Base-by-base conservation (phyloP, 2,888 invertebrate genomes). In the Mythimna pallens region DNA sequence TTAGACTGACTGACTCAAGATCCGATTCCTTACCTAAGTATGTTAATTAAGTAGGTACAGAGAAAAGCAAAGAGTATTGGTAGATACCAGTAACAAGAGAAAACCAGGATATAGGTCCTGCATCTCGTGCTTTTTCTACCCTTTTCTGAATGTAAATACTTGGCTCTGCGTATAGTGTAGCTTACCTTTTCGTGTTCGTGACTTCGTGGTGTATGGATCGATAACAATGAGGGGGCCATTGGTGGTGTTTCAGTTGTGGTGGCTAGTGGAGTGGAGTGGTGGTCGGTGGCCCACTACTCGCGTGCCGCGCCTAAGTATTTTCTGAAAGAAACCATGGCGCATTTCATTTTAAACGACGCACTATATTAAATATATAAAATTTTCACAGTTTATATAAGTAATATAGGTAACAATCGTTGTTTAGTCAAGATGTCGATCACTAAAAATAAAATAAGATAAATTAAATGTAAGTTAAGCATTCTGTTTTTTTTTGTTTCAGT, bases 181-280 rank as follows among this genome's bases (percentile, higher is more conserved):
- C 43, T 74, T 61, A 64, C 65, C 34, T 80, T 78, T 68, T 63
- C 20, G 68, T 79, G 71, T 74, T 72, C 55, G 76, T 79, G 73
- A 76, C 77, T 74, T 72, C 55, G 76, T 79, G 73, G 76, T 78
- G 81, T 72, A 72, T 86, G 85, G 91, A 91, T 93, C 93, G 85
- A 93, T 93, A 91, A 67, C 64, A 85, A 80, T 81, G 88, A 89
- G 88, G 89, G 80, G 81, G 81, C 83, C 87, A 88, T 88, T 90
- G 86, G 85, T 83, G 76, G 81, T 81, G 87, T 85, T 90, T 90
- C 88, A 86, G 85, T 88, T 76, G 85, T 83, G 68, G 76, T 75
- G 72, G 62, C 62, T n/a, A 10, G 58, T 34, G 55, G 55, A 30
- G 8, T 20, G 30, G 17, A 52, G 50, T n/a, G 50, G 20, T 8